A percentile compares a stretch with the other conserved stretches of the same genome.
Conservation (phyloP, 2,113 vertebrate species). For the Ptychochromis oligacanthus region DNA sequence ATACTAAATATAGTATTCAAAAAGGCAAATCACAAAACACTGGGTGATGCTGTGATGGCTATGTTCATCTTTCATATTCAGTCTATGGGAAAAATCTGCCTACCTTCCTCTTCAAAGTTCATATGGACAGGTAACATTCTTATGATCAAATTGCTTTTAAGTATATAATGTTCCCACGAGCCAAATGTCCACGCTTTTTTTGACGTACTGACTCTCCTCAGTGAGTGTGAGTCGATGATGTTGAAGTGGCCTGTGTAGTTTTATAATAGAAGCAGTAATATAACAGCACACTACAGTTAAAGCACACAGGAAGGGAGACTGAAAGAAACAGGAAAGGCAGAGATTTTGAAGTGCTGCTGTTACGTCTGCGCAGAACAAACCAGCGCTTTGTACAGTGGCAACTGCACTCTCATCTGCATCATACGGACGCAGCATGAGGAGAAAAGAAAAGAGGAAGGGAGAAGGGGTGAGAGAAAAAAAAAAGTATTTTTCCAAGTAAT, state of each 20-base stretch:
- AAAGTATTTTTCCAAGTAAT: constrained; percentile 64
- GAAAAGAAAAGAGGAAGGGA: neutral
- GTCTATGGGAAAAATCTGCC: neutral
- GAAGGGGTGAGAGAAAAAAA: constrained; percentile 29
- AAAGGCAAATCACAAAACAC: neutral
- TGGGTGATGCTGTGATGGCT: neutral
- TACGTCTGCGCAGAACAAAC: constrained; percentile 60
- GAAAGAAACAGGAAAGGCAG: constrained; percentile 51
- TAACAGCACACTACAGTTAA: constrained; percentile 41
- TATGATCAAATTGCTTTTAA: too few species aligned
- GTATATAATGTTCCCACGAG: too few species aligned
- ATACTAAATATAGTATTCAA: too few species aligned
- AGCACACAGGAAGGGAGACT: constrained; percentile 47
- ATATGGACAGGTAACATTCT: too few species aligned
- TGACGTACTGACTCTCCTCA: neutral
- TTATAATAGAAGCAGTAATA: constrained; percentile 25
- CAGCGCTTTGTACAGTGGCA: constrained; percentile 54
- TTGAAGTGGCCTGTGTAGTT: neutral
- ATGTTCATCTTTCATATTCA: neutral
- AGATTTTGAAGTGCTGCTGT: constrained; percentile 59
- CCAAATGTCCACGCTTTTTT: neutral
- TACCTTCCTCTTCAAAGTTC: neutral
- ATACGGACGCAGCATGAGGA: constrained; percentile 13
- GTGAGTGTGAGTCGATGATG: neutral
- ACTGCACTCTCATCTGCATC: constrained; percentile 41